Base-by-base conservation (phyloP, 1,140 invertebrate species). In the Platorchestia sp. region DNA sequence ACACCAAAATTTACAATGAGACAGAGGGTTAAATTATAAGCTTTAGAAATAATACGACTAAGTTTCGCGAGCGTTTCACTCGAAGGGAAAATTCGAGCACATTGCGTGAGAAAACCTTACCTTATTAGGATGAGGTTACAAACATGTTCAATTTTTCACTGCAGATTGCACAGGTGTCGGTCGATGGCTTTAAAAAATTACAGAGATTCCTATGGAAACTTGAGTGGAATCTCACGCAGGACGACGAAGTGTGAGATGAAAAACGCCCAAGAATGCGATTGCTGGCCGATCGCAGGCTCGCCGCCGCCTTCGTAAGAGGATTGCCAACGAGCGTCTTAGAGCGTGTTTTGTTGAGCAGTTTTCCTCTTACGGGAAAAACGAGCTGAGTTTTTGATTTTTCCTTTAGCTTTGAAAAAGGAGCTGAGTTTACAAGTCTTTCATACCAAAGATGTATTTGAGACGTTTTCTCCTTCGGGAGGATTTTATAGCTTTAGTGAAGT, bases 241-340 rank as follows among this genome's bases (percentile, higher is more conserved):
- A 89, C 42, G 87, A 89, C 87, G 42, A 89, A 89, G 41, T 27
- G 10, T 27, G 41, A 44, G n/a, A 41, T 41, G 87, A 89, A 89
- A 89, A 89, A 41, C 42, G 87, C 41, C 43, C 87, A 44, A 89
- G 87, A 89, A 89, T 89, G 42, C 87, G 87, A 89, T 89, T 89
- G 87, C 41, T 41, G 43, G 43, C 41, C 43, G 87, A 89, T 42
- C 41, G 27, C 14, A 41, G 43, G 43, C 87, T 89, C 87, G 43
- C 87, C 14, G 87, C 87, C 41, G 43, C 41, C 41, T 14, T 36
- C 41, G 36, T 89, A 89, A 89, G 87, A 89, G 87, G 87, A 89
- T 89, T 89, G 3, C 59, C n/a, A 44, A 44, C 87, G 87, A 89
- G 87, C 36, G n/a, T 89, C 87, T 89, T 89, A 89, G 41, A 89